These are phyloP conservation scores for Megaceryle alcyon DNA, from an alignment of 2,797 vertebrate genomes.

Conservation along the genomic window DNA sequence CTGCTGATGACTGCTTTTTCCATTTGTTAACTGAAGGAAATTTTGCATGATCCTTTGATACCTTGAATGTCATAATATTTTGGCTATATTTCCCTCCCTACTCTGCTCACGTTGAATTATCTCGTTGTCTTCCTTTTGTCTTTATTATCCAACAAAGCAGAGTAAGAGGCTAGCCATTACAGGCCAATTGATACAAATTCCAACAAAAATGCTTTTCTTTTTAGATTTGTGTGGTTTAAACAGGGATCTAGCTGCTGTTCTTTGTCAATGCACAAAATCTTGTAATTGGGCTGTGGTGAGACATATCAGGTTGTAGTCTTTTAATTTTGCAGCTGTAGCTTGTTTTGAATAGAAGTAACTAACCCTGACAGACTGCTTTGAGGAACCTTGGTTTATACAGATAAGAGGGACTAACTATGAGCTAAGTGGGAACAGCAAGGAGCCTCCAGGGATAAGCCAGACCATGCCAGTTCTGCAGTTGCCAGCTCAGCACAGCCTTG, in stretches of 20 bases:
- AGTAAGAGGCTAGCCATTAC: neutral
- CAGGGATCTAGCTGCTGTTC: neutral
- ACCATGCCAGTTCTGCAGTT: too few relatives aligned
- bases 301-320: too few relatives aligned
- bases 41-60: neutral
- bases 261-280: neutral
- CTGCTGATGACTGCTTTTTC: neutral
- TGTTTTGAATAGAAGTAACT: too few relatives aligned
- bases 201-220: neutral
- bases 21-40: neutral
- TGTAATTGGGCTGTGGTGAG: neutral
- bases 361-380: too few relatives aligned
- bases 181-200: neutral
- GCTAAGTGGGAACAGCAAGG: too few relatives aligned
- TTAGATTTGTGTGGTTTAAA: neutral
- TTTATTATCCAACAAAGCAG: neutral
- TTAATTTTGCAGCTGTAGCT: too few relatives aligned
- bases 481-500: too few relatives aligned
- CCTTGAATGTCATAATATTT: neutral
- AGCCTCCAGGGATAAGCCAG: too few relatives aligned
- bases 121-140: neutral
- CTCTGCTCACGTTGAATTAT: neutral
- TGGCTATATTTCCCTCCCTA: neutral
- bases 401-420: too few relatives aligned
- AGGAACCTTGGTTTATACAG: too few relatives aligned